Percentiles rank a stretch among this genome's conserved stretches.
Conservation (phyloP, 2,113 vertebrate genomes). For the Oncorhynchus mykiss region DNA sequence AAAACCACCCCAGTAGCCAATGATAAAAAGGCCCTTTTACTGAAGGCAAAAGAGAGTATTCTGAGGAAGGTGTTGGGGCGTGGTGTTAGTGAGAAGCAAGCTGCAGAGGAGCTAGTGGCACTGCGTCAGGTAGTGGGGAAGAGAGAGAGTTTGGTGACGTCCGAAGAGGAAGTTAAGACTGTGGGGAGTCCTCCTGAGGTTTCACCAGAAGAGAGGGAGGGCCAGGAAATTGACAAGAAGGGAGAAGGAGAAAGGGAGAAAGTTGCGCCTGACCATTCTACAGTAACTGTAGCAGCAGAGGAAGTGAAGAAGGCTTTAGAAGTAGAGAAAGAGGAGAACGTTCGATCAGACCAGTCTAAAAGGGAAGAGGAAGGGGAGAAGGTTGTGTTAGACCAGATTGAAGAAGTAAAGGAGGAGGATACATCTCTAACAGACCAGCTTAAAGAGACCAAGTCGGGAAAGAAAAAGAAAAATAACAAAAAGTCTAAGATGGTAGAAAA, state of each 20-base stretch:
- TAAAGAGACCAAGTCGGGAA: slow-evolving; percentile 34
- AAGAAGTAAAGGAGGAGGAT: slow-evolving; percentile 1
- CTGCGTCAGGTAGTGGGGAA: slow-evolving; percentile 58
- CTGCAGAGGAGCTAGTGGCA: slow-evolving; percentile 65
- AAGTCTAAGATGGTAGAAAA: slow-evolving; percentile 36
- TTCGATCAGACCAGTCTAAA: neutral
- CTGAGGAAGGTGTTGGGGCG: slow-evolving; percentile 73
- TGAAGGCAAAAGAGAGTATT: slow-evolving; percentile 76
- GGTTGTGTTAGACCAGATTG: neutral
- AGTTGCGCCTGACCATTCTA: too few species aligned
- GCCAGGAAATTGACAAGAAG: neutral
- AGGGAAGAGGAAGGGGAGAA: slow-evolving; percentile 5
- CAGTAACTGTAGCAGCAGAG: too few species aligned
- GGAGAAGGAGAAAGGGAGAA: neutral
- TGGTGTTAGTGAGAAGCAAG: slow-evolving; percentile 68
- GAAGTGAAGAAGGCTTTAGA: too few species aligned
- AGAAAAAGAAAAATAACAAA: slow-evolving; percentile 53
- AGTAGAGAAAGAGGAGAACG: slow-evolving; percentile 11
- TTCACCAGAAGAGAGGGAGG: slow-evolving; percentile 9
- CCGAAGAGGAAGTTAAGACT: slow-evolving; percentile 1
- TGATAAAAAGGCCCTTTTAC: slow-evolving; percentile 67
- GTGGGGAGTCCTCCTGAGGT: neutral
- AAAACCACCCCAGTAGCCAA: slow-evolving; percentile 45
- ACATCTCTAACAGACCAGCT: neutral
- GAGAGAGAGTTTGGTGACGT: slow-evolving; percentile 40